Conservation (phyloP, 2,888 invertebrate species). For the Bibio marci region DNA sequence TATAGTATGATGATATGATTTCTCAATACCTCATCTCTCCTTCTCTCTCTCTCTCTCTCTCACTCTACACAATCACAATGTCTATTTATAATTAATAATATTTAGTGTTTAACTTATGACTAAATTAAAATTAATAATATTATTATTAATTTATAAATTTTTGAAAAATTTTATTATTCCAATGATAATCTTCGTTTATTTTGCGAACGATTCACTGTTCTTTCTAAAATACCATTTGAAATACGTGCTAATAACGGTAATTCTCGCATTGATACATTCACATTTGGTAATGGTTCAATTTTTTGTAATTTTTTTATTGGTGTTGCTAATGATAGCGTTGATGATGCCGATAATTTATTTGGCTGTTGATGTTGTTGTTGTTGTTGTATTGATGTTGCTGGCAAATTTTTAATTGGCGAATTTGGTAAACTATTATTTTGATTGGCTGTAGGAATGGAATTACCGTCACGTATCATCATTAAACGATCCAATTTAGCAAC, state of each 20-base stretch:
- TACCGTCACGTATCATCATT: conserved; percentile 42
- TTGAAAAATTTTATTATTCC: background rate
- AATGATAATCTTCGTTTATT: conserved; percentile 1
- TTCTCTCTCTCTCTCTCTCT: too few species aligned
- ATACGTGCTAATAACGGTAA: conserved; percentile 23
- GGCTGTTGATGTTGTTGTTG: conserved; percentile 6
- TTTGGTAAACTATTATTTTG: conserved; percentile 9
- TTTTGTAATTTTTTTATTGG: conserved; percentile 24
- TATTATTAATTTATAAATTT: too few species aligned
- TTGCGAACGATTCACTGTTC: background rate
- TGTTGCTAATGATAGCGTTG: conserved; percentile 17
- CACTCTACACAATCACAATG: too few species aligned
- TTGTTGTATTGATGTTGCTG: conserved; percentile 1
- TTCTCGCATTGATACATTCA: conserved; percentile 29
- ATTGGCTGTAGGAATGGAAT: background rate
- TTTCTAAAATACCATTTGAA: conserved; percentile 1
- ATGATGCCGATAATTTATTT: conserved; percentile 24
- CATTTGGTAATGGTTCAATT: conserved; percentile 25
- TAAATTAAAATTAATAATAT: too few species aligned
- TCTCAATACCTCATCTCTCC: too few species aligned
- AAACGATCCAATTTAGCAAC: conserved; percentile 61
- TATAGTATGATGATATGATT: too few species aligned
- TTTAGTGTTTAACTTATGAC: too few species aligned
- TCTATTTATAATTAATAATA: too few species aligned
- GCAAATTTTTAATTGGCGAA: conserved; percentile 12